Percentiles rank a stretch among this genome's conserved stretches.
Conservation (phyloP, 92 coral and sea anemone species). For the Porites evermanni region DNA sequence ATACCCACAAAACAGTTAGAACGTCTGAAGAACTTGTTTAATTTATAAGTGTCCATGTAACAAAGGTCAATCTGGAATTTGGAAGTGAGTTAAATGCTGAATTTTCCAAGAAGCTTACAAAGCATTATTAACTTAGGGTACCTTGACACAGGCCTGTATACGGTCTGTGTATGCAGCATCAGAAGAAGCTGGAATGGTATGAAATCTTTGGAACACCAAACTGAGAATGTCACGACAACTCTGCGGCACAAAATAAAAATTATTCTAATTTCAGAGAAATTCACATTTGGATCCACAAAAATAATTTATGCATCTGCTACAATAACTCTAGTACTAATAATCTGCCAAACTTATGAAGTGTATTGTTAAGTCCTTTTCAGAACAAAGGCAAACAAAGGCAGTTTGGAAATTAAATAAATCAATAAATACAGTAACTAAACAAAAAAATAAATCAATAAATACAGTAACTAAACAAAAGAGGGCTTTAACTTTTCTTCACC, state of each 20-base stretch:
- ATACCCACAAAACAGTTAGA: too few relatives aligned
- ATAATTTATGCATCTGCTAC: too few relatives aligned
- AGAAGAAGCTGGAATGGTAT: constrained; percentile 74
- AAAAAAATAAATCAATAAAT: neutral
- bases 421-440: neutral
- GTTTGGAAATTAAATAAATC: neutral
- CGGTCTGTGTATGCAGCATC: constrained; percentile 82
- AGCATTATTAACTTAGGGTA: constrained; percentile 7
- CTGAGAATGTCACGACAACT: constrained; percentile 95
- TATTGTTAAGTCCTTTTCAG: too few relatives aligned
- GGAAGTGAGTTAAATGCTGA: too few relatives aligned
- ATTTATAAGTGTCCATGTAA: too few relatives aligned
- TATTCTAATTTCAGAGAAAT: neutral
- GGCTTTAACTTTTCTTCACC: constrained; percentile 42
- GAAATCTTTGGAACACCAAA: constrained; percentile 82
- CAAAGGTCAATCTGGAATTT: too few relatives aligned
- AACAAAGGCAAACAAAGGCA: too few relatives aligned
- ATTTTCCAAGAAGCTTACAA: neutral
- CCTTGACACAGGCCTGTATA: constrained; percentile 84
- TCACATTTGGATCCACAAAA: too few relatives aligned
- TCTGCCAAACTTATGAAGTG: too few relatives aligned
- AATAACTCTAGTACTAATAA: too few relatives aligned
- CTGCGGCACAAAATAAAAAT: constrained; percentile 39
- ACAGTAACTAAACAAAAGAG: neutral
- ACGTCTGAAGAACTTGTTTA: neutral